Percentiles rank a stretch among this genome's conserved stretches.
phyloP scores from a whole-genome alignment of 2,113 vertebrate species.

The Rattus rattus region DNA sequence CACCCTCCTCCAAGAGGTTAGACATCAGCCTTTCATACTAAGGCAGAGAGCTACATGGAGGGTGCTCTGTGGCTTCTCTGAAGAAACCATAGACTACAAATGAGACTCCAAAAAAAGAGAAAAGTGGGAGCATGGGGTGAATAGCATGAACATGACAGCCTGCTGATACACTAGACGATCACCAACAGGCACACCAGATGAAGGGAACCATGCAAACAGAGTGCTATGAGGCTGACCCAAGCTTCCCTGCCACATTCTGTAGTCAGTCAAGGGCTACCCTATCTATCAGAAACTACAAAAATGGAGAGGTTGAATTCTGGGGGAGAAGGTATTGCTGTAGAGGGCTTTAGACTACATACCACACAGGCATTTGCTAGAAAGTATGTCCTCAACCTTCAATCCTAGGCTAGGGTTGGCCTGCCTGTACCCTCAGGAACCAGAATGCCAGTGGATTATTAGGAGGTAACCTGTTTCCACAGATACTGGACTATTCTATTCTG shows the following conservation, averaged over 20 bases:
- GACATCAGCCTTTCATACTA: neutral
- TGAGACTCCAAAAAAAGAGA: neutral
- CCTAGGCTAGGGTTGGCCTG: neutral
- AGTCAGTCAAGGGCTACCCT: neutral
- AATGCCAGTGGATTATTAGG: accelerated
- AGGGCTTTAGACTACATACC: neutral
- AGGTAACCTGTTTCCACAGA: neutral
- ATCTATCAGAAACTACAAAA: neutral
- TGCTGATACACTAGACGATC: slow-evolving; percentile 56
- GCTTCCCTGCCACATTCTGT: accelerated
- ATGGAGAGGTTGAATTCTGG: neutral
- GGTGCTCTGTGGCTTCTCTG: neutral
- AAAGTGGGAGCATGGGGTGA: neutral
- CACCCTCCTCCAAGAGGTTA: slow-evolving; percentile 34
- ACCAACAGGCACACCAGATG: neutral
- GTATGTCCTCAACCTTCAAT: accelerated
- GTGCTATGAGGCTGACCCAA: accelerated
- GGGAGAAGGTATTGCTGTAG: neutral
- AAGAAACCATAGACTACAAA: neutral
- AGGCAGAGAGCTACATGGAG: slow-evolving; percentile 48
- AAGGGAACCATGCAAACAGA: neutral
- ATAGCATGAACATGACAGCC: slow-evolving; percentile 20
- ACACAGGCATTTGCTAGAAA: neutral
- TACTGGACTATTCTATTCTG: neutral
- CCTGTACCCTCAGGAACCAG: neutral